Evolutionary conservation across 1,140 invertebrate species (phyloP).

Genomic region (Adelges cooleyi): DNA sequence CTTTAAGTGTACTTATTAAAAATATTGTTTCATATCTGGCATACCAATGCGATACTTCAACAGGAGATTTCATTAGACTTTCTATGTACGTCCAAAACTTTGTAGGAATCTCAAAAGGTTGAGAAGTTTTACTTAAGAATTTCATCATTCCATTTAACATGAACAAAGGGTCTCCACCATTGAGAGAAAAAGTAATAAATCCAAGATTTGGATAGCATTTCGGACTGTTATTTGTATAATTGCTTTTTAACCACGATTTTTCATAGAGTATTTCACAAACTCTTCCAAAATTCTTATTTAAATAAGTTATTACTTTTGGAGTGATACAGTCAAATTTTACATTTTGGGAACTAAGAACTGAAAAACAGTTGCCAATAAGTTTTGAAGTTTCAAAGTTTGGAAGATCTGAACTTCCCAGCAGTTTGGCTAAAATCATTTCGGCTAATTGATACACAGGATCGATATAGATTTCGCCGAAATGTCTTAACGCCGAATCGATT

Average conservation of each 20-base stretch:
- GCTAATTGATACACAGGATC: conserved; percentile 4
- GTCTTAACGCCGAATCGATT: conserved; percentile 14
- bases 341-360: conserved; percentile 8
- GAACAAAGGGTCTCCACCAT: conserved; percentile 3
- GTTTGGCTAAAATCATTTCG: conserved; percentile 5
- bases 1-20: background rate
- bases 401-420: background rate
- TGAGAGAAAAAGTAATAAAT: background rate
- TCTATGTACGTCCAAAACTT: conserved; percentile 15
- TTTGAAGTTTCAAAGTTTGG: conserved; percentile 19
- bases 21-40: background rate
- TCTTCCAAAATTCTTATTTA: conserved; percentile 12
- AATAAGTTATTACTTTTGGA: background rate
- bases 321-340: conserved; percentile 1
- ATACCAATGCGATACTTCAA: conserved; percentile 15
- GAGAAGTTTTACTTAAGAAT: background rate
- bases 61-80: conserved; percentile 5
- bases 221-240: conserved; percentile 15
- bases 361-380: conserved; percentile 10
- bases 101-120: background rate
- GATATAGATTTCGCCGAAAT: conserved; percentile 14
- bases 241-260: conserved; percentile 19
- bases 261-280: conserved; percentile 1
- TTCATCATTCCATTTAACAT: conserved; percentile 22
- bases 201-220: conserved; percentile 15